Conservation (phyloP, 1,140 invertebrate species). For the Fopius arisanus region DNA sequence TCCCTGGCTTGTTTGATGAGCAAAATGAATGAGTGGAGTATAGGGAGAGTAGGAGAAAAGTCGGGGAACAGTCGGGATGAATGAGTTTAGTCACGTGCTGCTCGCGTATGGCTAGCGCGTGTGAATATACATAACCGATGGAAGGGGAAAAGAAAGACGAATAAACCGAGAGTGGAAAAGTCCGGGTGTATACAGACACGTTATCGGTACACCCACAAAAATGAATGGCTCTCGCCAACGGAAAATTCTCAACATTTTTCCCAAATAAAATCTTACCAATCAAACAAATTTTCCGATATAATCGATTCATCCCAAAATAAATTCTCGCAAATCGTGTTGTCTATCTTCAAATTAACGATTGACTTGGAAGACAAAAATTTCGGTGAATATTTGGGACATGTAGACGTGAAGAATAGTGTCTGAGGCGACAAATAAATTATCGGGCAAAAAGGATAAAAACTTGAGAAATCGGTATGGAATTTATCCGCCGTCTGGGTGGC, state of each 20-base stretch:
- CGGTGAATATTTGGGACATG: too few species aligned
- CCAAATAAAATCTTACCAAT: too few species aligned
- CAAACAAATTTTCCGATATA: too few species aligned
- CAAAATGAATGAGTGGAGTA: conserved; percentile 38
- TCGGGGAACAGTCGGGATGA: conserved; percentile 35
- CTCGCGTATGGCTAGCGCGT: neutral
- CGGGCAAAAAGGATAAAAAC: neutral
- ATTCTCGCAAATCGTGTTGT: too few species aligned
- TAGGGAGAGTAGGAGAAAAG: conserved; percentile 23
- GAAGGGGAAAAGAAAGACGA: neutral
- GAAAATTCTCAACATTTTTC: too few species aligned
- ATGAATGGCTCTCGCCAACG: too few species aligned
- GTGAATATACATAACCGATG: conserved; percentile 3
- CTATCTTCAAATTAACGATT: too few species aligned
- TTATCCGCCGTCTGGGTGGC: neutral
- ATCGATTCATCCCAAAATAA: too few species aligned
- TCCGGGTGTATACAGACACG: neutral
- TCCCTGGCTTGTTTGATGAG: neutral
- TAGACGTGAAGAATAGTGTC: neutral
- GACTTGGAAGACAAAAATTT: too few species aligned
- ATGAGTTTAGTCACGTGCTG: conserved; percentile 34
- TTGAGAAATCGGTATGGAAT: neutral
- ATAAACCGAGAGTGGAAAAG: neutral
- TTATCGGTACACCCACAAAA: too few species aligned
- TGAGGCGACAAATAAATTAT: neutral